Percentiles rank a stretch among this genome's conserved stretches.
These are phyloP conservation scores for Drosophila orena DNA, from an alignment of 1,140 invertebrate species.

Conservation along the genomic window DNA sequence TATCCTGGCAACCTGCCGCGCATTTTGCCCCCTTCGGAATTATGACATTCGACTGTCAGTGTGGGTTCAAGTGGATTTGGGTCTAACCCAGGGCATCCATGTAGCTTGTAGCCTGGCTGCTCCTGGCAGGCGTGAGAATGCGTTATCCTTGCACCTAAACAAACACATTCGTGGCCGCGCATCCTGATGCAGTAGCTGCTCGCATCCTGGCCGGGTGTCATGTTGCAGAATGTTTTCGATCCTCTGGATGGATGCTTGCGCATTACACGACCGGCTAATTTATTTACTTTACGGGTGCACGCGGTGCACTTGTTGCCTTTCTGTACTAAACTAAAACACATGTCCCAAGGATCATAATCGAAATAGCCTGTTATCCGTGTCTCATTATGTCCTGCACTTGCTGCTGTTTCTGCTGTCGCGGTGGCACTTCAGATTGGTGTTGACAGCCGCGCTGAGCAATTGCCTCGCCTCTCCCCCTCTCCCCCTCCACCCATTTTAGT, in stretches of 20 bases:
- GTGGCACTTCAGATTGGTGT: constrained; percentile 77
- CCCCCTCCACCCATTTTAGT: not conserved
- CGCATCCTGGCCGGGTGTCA: constrained; percentile 52
- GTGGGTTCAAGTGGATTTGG: constrained; percentile 57
- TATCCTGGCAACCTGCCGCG: constrained; percentile 67
- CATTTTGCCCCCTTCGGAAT: constrained; percentile 71
- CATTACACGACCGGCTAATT: constrained; percentile 67
- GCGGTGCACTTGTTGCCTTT: constrained; percentile 34
- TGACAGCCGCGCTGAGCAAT: constrained; percentile 74
- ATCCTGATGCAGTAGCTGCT: constrained; percentile 57
- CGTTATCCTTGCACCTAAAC: constrained; percentile 75
- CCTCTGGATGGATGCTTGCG: constrained; percentile 25
- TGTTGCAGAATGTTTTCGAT: constrained; percentile 61
- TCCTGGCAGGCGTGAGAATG: constrained; percentile 70
- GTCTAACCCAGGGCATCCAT: not conserved
- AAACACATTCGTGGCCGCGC: constrained; percentile 49
- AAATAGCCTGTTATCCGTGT: constrained; percentile 31
- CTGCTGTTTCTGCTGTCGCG: constrained; percentile 25
- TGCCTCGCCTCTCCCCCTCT: constrained; percentile 38
- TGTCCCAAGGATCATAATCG: constrained; percentile 47
- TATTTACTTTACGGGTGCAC: constrained; percentile 58
- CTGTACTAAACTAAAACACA: constrained; percentile 49
- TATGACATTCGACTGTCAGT: constrained; percentile 78
- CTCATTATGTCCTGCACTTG: constrained; percentile 42
- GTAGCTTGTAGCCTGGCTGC: constrained; percentile 30